phyloP scores from a whole-genome alignment of 2,797 vertebrate genomes.

The Rhyacichthys aspro region DNA sequence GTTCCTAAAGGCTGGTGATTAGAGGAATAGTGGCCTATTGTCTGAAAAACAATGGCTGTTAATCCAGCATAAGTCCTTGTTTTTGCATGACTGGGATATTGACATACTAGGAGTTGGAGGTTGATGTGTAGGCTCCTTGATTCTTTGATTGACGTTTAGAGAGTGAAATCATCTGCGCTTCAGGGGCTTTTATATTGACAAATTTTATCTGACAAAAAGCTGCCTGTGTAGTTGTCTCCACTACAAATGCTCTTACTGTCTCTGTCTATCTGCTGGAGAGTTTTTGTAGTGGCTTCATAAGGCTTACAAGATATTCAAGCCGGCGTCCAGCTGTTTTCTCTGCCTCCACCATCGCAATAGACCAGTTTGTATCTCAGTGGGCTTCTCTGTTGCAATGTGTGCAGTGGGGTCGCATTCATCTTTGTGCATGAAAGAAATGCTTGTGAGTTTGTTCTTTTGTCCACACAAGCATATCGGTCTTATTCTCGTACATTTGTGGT shows the following conservation, averaged over 20 bases:
- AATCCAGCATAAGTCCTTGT: constrained; percentile 57
- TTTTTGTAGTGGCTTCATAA: constrained; percentile 42
- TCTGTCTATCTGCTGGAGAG: constrained; percentile 39
- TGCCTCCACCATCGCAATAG: constrained; percentile 42
- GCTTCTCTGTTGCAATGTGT: constrained; percentile 12
- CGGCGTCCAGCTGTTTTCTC: constrained; percentile 43
- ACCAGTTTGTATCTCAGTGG: constrained; percentile 28
- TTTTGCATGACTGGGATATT: constrained; percentile 41
- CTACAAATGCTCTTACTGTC: constrained; percentile 17
- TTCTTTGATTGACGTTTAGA: constrained; percentile 61
- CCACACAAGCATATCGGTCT: constrained; percentile 11
- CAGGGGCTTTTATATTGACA: constrained; percentile 56
- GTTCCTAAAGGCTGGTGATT: constrained; percentile 55
- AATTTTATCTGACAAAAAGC: constrained; percentile 59
- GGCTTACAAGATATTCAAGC: constrained; percentile 40
- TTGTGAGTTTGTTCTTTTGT: constrained; percentile 14
- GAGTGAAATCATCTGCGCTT: constrained; percentile 55
- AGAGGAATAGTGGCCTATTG: constrained; percentile 60
- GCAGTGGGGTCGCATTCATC: background rate
- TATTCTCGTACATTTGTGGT: constrained; percentile 14
- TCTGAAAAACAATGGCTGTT: constrained; percentile 54
- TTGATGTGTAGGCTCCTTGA: constrained; percentile 53
- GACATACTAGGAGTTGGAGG: constrained; percentile 51
- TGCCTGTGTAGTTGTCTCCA: constrained; percentile 44
- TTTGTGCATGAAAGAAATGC: background rate